Conservation (phyloP, 1,140 invertebrate species). For the Penaeus japonicus region DNA sequence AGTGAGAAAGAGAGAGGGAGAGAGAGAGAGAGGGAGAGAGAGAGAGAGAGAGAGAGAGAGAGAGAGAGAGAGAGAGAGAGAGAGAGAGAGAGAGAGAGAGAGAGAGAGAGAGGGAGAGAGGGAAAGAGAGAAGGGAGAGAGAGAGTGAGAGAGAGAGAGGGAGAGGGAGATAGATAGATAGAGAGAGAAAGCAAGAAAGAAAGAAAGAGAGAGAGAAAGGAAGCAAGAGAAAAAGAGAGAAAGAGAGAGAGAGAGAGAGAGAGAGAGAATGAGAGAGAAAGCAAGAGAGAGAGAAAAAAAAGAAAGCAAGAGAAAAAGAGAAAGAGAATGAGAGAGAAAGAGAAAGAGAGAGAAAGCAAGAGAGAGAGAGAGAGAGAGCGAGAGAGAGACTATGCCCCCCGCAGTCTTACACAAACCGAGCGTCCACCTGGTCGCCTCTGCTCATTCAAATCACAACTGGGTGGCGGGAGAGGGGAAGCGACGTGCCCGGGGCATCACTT, state of each 20-base stretch:
- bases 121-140: not conserved
- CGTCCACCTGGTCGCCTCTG: not conserved
- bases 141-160: not conserved
- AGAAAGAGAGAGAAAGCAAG: not conserved
- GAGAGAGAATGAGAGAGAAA: not conserved
- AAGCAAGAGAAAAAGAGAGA: not conserved
- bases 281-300: not conserved
- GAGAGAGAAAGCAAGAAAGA: not conserved
- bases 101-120: not conserved
- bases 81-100: not conserved
- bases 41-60: not conserved
- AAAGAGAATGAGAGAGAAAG: not conserved
- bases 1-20: not conserved
- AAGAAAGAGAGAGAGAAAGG: not conserved
- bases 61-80: not conserved
- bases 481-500: too few species aligned
- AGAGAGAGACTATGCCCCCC: not conserved
- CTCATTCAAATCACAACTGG: not conserved
- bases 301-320: not conserved
- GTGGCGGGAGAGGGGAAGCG: too few species aligned
- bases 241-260: not conserved
- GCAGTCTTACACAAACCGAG: not conserved
- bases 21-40: not conserved
- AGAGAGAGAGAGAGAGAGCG: not conserved
- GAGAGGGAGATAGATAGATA: not conserved